Evolutionary conservation across 2,888 invertebrate genomes (phyloP).

Genomic region (Lepidocyrtoides sp.): DNA sequence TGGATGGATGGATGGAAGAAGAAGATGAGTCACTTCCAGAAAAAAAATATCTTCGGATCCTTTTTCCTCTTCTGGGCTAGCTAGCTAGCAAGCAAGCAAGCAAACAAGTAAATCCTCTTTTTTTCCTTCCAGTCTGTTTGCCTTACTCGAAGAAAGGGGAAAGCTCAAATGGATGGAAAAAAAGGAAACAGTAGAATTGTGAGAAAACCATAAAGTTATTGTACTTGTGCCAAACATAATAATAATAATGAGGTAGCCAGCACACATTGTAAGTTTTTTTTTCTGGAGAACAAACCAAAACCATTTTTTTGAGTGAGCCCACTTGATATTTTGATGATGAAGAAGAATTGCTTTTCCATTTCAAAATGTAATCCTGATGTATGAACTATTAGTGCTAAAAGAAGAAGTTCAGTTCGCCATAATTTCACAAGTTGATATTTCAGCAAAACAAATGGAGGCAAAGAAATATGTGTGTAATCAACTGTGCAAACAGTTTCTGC

Average conservation of each 20-base stretch:
- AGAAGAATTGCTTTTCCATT: slow-evolving; percentile 48
- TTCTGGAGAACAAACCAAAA: not conserved
- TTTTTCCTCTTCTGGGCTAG: not conserved
- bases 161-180: not conserved
- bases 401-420: too few relatives aligned
- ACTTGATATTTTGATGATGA: slow-evolving; percentile 36
- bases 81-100: too few relatives aligned
- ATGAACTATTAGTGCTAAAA: not conserved
- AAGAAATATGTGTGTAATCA: not conserved
- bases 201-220: slow-evolving; percentile 41
- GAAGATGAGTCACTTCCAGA: not conserved
- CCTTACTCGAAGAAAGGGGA: not conserved
- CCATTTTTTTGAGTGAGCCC: slow-evolving; percentile 1
- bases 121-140: not conserved
- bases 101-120: slow-evolving; percentile 30
- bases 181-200: slow-evolving; percentile 35
- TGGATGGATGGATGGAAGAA: not conserved
- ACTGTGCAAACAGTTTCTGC: not conserved
- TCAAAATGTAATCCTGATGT: slow-evolving; percentile 31
- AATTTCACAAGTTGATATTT: too few relatives aligned
- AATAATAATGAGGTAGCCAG: too few relatives aligned
- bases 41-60: slow-evolving; percentile 20
- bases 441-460: too few relatives aligned
- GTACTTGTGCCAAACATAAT: slow-evolving; percentile 15
- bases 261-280: not conserved